Base-by-base conservation (phyloP, 1,140 invertebrate species). In the Drosophila kepulauana region DNA sequence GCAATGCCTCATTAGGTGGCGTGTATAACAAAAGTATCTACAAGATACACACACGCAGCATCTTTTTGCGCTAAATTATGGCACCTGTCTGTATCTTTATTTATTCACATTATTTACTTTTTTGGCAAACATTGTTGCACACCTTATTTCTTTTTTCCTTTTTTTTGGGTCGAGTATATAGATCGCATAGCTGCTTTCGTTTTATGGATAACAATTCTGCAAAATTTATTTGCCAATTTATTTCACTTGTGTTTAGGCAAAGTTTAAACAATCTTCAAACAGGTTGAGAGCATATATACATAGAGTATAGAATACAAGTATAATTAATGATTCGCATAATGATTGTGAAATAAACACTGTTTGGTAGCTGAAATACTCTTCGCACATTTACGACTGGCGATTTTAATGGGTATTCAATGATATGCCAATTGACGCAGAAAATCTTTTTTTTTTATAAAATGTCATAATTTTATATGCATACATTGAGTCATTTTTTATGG, bases 111-210 rank as follows among this genome's bases (percentile, higher is more conserved):
- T 41, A 57, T 57, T 11, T 20, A 11, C 10, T 8, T 41, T 58
- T 41, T 70, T 54, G 57, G 58, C 68, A 63, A 70, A 70, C 49
- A 71, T 16, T 64, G 63, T 45, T 11, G 59, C 57, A 51, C 66
- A 67, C 20, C 7, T 57, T 35, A 30, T 16, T n/a, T 5, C 3
- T 25, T 11, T 11, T 35, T 33, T 48, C 30, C 33, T 16, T n/a
- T 5, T 20, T 15, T 11, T 13, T 33, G 7, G 33, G 33, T 8
- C 30, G 35, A 38, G 61, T 41, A 11, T 65, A 30, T 54, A 8
- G 13, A 28, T 38, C 16, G 54, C 16, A 51, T 56, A 41, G 52
- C 43, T 51, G 69, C 52, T 66, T 58, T 68, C 64, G 56, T 45
- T 63, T 67, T 38, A 10, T 38, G 35, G 35, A 41, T 11, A 63